Evolutionary conservation across 1,140 invertebrate species (phyloP).

Genomic region (Hydropsyche tenuis): DNA sequence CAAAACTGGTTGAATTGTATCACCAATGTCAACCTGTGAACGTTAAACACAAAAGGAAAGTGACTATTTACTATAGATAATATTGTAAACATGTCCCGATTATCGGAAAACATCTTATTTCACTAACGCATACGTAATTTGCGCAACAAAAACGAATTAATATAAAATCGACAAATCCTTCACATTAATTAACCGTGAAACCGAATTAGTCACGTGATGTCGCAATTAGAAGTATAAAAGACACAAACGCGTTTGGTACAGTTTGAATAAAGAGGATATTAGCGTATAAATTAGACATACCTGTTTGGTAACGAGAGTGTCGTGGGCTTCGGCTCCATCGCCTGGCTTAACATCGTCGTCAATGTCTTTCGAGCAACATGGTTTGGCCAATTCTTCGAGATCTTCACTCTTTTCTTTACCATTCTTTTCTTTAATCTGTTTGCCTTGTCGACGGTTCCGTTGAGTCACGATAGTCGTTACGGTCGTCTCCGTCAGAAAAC

Average conservation of each 20-base stretch:
- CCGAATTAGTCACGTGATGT: no score
- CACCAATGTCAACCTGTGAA: not conserved
- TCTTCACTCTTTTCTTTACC: not conserved
- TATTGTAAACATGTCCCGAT: no score
- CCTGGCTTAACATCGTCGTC: slow-evolving; percentile 42
- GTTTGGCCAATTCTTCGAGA: slow-evolving; percentile 13
- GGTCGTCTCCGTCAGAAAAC: slow-evolving; percentile 67
- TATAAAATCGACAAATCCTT: not conserved
- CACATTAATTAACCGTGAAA: not conserved
- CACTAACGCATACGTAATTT: no score
- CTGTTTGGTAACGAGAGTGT: slow-evolving; percentile 61
- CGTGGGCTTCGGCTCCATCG: slow-evolving; percentile 57
- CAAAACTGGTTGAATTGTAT: not conserved
- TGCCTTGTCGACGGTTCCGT: slow-evolving; percentile 51
- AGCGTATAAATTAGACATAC: slow-evolving; percentile 46
- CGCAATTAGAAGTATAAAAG: no score
- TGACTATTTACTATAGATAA: not conserved
- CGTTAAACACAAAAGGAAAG: not conserved
- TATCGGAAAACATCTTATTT: no score
- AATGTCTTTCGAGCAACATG: slow-evolving; percentile 41
- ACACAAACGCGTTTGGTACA: no score
- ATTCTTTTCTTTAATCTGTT: slow-evolving; percentile 50
- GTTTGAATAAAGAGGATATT: no score
- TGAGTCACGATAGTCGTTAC: slow-evolving; percentile 64
- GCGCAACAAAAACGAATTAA: no score